Conservation (phyloP, 1,140 invertebrate genomes). For the Drosophila willistoni region DNA sequence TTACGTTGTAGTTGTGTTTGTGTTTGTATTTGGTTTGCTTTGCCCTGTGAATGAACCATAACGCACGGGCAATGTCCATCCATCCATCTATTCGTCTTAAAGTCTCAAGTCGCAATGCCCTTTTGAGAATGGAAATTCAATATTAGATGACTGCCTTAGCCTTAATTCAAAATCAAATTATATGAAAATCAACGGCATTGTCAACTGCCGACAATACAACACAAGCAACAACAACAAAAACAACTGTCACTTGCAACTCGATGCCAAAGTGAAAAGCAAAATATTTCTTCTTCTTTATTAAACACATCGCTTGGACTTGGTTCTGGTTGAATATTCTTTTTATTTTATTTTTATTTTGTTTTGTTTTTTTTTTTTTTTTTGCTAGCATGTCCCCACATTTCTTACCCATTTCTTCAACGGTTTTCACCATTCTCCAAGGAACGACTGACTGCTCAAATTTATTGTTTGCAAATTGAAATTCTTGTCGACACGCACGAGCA, state of each 20-base stretch:
- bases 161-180: constrained; percentile 56
- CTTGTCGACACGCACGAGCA: constrained; percentile 80
- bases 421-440: constrained; percentile 41
- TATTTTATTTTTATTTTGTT: constrained; percentile 20
- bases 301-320: constrained; percentile 62
- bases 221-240: constrained; percentile 21
- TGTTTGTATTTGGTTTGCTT: too few relatives aligned
- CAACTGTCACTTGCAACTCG: constrained; percentile 71
- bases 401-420: not conserved
- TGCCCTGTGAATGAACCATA: too few relatives aligned
- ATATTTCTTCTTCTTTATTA: constrained; percentile 76
- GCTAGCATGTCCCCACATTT: not conserved
- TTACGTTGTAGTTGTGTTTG: too few relatives aligned
- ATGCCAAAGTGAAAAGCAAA: constrained; percentile 64
- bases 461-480: constrained; percentile 81
- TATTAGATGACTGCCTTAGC: constrained; percentile 50
- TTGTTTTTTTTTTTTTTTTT: not conserved
- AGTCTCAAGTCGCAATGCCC: constrained; percentile 35
- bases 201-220: constrained; percentile 32
- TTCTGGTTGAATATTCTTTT: constrained; percentile 25
- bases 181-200: constrained; percentile 54
- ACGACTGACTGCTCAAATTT: constrained; percentile 70
- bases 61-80: too few relatives aligned
- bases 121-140: constrained; percentile 54
- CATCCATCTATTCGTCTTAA: too few relatives aligned